Base-by-base conservation (phyloP, 2,888 invertebrate genomes). In the Idaea straminata region DNA sequence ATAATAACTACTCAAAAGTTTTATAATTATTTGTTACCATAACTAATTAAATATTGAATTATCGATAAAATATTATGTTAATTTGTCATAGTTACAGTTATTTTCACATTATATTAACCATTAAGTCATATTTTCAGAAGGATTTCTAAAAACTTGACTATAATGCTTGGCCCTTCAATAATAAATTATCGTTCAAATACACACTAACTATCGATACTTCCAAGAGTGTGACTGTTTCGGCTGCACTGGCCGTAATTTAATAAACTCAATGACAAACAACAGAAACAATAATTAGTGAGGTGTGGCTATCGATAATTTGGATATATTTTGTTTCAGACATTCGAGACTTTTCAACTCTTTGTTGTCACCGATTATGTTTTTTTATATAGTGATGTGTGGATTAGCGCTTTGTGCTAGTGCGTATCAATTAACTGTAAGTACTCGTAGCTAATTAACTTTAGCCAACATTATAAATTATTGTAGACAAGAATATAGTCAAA, bases 321-420 rank as follows among this genome's bases (percentile, higher is more conserved):
- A 47, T 47, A 25, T 3, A 1, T 25, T 47, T 69, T 73, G 70
- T 82, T 82, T 67, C 81, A 91, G 91, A 69, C 75, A 91, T 75
- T 84, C 85, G 57, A 84, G 82, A 72, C 72, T 88, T 62, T 87
- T 90, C 68, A 86, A 91, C 73, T 88, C 88, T 0, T 68, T 91
- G 65, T 70, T 91, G 5, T 91, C 92, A 2, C 92, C 91, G 0
- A 87, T 91, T 3, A 89, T 92, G 89, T 91, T 91, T 69, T 71
- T 89, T 15, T 92, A 91, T 72, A 80, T 91, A 35, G 79, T 89
- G 0, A 84, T 90, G 77, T 88, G 88, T 69, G 87, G 90, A 0
- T 67, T 90, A 36, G 82, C 88, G 87, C 79, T 92, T 34, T 91
- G 91, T 72, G 85, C 88, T 0, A 90, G 89, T 72, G 87, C 88